A percentile compares a stretch with the other conserved stretches of the same genome.
Conservation (phyloP, 2,888 invertebrate species). For the Drosophila leonis region DNA sequence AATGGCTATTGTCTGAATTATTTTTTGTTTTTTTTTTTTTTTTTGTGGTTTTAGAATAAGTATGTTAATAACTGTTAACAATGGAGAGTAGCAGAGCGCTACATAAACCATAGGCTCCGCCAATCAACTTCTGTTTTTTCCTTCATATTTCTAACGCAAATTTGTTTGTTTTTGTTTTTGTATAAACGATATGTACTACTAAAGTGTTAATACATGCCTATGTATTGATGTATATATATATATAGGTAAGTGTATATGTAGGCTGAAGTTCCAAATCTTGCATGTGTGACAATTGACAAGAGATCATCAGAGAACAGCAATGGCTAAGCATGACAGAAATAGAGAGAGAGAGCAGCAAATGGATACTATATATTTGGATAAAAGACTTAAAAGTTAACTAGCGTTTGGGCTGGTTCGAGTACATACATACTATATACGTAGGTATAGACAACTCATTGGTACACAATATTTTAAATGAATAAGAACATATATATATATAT, state of each 20-base stretch:
- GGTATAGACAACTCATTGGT: background rate
- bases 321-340: background rate
- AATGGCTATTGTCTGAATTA: constrained; percentile 64
- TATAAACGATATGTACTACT: constrained; percentile 72
- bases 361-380: too few species aligned
- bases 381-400: background rate
- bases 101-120: constrained; percentile 52
- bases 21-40: background rate
- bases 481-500: background rate
- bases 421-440: background rate
- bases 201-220: constrained; percentile 41
- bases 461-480: background rate
- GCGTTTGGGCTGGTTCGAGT: background rate
- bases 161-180: constrained; percentile 3
- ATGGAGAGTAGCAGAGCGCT: constrained; percentile 26
- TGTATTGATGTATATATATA: constrained; percentile 12
- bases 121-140: constrained; percentile 15
- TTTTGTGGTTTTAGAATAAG: constrained; percentile 19
- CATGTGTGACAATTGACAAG: background rate
- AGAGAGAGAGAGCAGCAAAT: constrained; percentile 10
- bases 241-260: constrained; percentile 9
- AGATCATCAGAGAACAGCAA: background rate
- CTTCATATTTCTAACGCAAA: constrained; percentile 9
- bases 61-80: constrained; percentile 19
- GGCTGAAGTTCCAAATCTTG: background rate